A percentile compares a stretch with the other conserved stretches of the same genome.
Evolutionary conservation across 2,888 invertebrate species (phyloP).

Genomic region (Drosophila affinis): DNA sequence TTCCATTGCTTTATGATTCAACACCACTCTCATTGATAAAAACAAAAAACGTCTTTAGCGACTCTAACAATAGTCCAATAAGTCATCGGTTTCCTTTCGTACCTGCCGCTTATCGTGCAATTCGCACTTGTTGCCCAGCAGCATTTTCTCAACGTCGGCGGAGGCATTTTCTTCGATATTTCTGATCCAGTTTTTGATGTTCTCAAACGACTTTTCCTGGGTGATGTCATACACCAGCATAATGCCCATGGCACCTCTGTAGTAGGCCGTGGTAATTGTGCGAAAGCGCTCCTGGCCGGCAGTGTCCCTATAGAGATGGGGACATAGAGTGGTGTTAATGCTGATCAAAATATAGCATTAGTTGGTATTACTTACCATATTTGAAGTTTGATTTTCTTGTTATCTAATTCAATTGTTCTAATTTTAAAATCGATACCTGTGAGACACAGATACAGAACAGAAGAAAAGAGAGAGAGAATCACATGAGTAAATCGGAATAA

Average conservation of each 20-base stretch:
- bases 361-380: conserved; percentile 91
- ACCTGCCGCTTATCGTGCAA: conserved; percentile 97
- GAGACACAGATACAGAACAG: conserved; percentile 80
- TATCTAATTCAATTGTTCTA: conserved; percentile 98
- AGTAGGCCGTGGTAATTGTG: conserved; percentile 99
- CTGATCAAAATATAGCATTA: conserved; percentile 6
- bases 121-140: conserved; percentile 99
- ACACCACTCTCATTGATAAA: conserved; percentile 9
- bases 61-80: conserved; percentile 2
- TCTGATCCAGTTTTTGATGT: conserved; percentile 99
- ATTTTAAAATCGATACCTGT: conserved; percentile 99
- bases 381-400: conserved; percentile 99
- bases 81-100: conserved; percentile 16
- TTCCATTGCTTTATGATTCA: neutral
- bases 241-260: conserved; percentile 99
- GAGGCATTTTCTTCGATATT: conserved; percentile 99
- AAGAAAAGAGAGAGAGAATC: conserved; percentile 22
- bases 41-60: neutral
- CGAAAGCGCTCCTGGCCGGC: conserved; percentile 99
- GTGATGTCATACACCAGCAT: conserved; percentile 99
- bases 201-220: conserved; percentile 99
- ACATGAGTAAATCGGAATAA: conserved; percentile 53
- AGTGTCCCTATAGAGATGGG: conserved; percentile 91
- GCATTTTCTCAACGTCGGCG: conserved; percentile 99
- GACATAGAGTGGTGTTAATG: neutral